Percentiles rank a stretch among this genome's conserved stretches.
These are phyloP conservation scores for Anolis sagrei DNA, from an alignment of 2,113 vertebrate genomes.

Conservation along the genomic window DNA sequence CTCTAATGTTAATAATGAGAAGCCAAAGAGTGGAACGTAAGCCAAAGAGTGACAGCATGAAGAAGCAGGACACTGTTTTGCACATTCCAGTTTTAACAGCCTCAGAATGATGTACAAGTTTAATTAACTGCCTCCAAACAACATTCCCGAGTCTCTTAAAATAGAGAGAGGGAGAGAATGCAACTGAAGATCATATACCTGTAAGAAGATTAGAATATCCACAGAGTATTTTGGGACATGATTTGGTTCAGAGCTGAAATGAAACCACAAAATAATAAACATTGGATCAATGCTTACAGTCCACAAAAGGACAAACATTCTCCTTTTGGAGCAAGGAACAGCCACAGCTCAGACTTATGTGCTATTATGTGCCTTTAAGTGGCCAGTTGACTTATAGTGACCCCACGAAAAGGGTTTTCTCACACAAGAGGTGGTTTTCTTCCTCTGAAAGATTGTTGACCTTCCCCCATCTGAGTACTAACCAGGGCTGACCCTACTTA, in stretches of 20 bases:
- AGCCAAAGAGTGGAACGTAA: rapidly evolving
- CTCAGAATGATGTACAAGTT: constrained; percentile 4
- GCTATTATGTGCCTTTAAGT: no score
- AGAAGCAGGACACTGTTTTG: not conserved
- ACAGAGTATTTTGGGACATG: not conserved
- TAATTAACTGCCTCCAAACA: constrained; percentile 7
- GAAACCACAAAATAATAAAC: not conserved
- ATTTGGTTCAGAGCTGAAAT: not conserved
- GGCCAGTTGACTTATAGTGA: no score
- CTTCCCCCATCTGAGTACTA: no score
- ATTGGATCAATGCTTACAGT: not conserved
- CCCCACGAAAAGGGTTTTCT: no score
- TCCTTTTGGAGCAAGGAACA: not conserved
- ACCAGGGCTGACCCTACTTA: no score
- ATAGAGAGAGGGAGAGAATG: not conserved
- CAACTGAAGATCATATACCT: not conserved
- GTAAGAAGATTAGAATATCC: not conserved
- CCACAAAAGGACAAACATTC: constrained; percentile 6
- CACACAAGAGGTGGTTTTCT: no score
- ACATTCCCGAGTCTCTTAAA: not conserved
- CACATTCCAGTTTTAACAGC: not conserved
- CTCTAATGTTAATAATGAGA: not conserved
- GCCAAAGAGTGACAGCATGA: not conserved
- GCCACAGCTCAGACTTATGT: not conserved
- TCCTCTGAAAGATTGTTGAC: no score